Evolutionary conservation across 2,113 vertebrate species (phyloP), one percentile per base, ranked within the genome.

Genomic region (Microcebus griseorufus): DNA sequence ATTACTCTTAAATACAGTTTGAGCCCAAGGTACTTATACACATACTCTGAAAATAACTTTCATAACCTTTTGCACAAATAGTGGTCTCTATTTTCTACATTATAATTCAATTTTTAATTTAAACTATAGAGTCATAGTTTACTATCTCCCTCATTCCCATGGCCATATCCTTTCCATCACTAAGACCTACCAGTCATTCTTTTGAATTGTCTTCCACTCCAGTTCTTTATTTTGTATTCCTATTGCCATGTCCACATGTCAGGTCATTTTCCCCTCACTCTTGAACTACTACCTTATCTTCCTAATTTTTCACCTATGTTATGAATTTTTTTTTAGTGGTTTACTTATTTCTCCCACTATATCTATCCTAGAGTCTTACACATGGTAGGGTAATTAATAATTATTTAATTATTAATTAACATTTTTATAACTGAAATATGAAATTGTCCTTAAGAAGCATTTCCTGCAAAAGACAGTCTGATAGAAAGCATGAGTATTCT

Each of bases 401-500:
- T 27, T 48, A 73, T 92, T 94, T 94, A 82, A 93, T n/a, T n/a
- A n/a, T n/a, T n/a, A n/a, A n/a, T n/a, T n/a, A n/a, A n/a, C 65
- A 79, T 67, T 92, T 97, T 79, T 62, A 62, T 76, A 95, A 60
- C 62, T 84, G 37, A 96, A 88, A 84, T 95, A 87, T 72, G 69
- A 96, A 96, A 60, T 12, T 79, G 39, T 42, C 73, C 27, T 79
- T 90, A 94, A 88, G 42, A 82, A 84, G 60, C 4, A 45, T 83
- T 96, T 95, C 55, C 25, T 20, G 11, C 51, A 84, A 53, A 32
- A 79, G n/a, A 92, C 29, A 25, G 37, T 42, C n/a, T 86, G 64
- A 84, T 14, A 90, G 37, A 93, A 76, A 96, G 34, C 2, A 9
- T 83, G 0, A 87, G 34, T 82, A 62, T 65, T 87, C 82, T 67